Base-by-base conservation (phyloP, 2,797 vertebrate genomes). In the Xenops minutus region DNA sequence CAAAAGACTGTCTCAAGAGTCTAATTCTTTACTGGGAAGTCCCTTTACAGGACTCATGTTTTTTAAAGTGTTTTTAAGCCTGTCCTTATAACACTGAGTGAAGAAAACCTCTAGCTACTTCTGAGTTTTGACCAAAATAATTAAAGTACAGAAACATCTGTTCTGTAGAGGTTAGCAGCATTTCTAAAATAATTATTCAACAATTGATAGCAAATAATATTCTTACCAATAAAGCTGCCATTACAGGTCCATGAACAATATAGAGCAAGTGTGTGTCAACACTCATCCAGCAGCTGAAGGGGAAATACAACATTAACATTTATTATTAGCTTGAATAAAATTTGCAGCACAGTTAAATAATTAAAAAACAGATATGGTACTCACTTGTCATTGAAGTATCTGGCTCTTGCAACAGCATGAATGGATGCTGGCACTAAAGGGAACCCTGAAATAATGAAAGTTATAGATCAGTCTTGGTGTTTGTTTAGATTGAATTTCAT, bases 331-430 rank as follows among this genome's bases (percentile, higher is more conserved):
- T 82, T 52, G 59, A 67, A 67, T 43, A 54, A 90, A 66, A 86
- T 71, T 29, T 64, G 12, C 63, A 71, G 55, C 17, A 61, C 27
- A 39, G 15, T 29, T 39, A 86, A 80, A 48, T 16, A 61, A 76
- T 74, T 85, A 27, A 91, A 86, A 92, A 86, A 1, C 21, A 93
- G 66, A 26, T 1, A 12, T 37, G 79, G 90, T 97, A 98, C 99
- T 99, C 98, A 99, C 99, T 99, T 99, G 98, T 99, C 99, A 54
- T 99, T 99, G 92, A 99, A 99, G 97, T 99, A 99, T 96, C 98
- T 98, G 93, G 98, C 98, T 97, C 99, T 98, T 62, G 99, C 98
- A 75, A 99, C 97, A 37, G 99, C 99, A 56, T 99, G 99, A 97
- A 99, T 99, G 68, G 98, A 98, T 74, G 99, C 99, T 62, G 99